Conservation (phyloP, 1,140 invertebrate species). For the Ditylenchus dipsaci region DNA sequence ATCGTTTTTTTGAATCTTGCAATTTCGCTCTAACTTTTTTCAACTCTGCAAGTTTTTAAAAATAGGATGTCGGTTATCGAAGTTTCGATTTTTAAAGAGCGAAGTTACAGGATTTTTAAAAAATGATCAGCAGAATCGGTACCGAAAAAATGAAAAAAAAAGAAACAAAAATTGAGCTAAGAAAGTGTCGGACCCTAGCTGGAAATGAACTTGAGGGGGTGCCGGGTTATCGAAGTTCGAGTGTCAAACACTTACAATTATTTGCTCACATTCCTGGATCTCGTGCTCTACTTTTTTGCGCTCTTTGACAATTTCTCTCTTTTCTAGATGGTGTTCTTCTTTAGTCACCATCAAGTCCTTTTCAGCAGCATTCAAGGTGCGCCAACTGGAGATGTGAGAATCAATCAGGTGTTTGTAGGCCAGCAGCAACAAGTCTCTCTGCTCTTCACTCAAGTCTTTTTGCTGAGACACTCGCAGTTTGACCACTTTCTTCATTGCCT, state of each 20-base stretch:
- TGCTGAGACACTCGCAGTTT: background rate
- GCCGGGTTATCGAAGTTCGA: too few relatives aligned
- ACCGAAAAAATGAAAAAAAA: too few relatives aligned
- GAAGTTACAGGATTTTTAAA: too few relatives aligned
- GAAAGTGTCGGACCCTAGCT: too few relatives aligned
- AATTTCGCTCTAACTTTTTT: background rate
- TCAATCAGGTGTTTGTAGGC: background rate
- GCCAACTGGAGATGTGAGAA: background rate
- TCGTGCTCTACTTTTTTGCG: background rate
- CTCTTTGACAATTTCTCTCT: background rate
- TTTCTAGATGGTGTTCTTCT: background rate
- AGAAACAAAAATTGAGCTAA: too few relatives aligned
- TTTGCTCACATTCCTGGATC: background rate
- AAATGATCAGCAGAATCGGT: too few relatives aligned
- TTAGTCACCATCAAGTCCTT: background rate
- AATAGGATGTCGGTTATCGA: background rate
- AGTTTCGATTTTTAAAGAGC: too few relatives aligned
- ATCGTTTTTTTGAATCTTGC: too few relatives aligned
- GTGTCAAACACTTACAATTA: background rate
- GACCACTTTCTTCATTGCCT: background rate
- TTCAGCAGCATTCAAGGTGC: background rate
- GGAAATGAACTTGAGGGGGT: too few relatives aligned
- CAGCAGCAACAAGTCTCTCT: background rate
- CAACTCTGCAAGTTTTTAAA: background rate
- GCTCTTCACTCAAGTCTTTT: background rate